Evolutionary conservation across 1,140 invertebrate species (phyloP).

Genomic region (Megalonaias nervosa): DNA sequence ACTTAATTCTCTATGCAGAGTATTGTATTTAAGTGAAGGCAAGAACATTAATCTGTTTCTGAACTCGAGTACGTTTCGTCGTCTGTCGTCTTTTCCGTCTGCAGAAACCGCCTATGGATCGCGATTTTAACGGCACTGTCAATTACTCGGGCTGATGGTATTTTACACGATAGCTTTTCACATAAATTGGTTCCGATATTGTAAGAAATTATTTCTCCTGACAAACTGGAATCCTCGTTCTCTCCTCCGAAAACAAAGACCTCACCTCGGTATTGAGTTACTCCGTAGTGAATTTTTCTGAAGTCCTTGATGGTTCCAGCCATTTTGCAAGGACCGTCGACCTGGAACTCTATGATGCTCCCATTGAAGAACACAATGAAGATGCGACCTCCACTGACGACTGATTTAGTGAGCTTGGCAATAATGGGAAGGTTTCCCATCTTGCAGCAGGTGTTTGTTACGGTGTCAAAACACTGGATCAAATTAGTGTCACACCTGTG

Average conservation of each 20-base stretch:
- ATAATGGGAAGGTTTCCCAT: constrained; percentile 54
- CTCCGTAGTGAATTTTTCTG: constrained; percentile 60
- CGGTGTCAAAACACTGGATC: constrained; percentile 62
- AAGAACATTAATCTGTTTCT: too few species aligned
- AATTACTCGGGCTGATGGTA: constrained; percentile 58
- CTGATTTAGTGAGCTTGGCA: constrained; percentile 58
- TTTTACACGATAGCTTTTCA: constrained; percentile 48
- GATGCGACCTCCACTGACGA: constrained; percentile 49
- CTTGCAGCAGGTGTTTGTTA: constrained; percentile 41
- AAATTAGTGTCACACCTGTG: constrained; percentile 55
- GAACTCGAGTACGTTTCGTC: background rate
- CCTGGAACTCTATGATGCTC: constrained; percentile 51
- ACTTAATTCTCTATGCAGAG: too few species aligned
- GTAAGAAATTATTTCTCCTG: constrained; percentile 55
- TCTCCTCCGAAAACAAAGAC: constrained; percentile 58
- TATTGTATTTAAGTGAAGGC: too few species aligned
- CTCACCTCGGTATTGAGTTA: constrained; percentile 56
- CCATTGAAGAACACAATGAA: constrained; percentile 63
- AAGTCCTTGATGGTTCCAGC: constrained; percentile 57
- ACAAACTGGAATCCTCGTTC: constrained; percentile 51
- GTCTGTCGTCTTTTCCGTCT: constrained; percentile 15
- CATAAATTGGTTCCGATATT: constrained; percentile 51
- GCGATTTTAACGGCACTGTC: constrained; percentile 63
- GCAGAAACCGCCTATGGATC: constrained; percentile 57
- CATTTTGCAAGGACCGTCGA: constrained; percentile 33